These are phyloP conservation scores for Pogonomyrmex barbatus DNA, from an alignment of 1,140 invertebrate genomes.

Conservation along the genomic window DNA sequence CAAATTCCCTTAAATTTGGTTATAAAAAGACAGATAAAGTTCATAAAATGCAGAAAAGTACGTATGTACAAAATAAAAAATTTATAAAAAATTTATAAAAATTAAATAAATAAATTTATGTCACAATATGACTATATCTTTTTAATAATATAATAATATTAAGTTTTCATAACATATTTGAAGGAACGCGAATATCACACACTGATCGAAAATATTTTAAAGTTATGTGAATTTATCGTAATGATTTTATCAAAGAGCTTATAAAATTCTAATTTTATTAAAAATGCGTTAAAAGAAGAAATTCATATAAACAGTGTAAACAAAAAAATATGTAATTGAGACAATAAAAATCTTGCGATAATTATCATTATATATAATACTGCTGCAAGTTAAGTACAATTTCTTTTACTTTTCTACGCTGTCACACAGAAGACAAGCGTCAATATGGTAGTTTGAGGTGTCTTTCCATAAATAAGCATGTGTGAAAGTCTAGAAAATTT, in stretches of 20 bases:
- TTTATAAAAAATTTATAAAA: neutral
- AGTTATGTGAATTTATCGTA: neutral
- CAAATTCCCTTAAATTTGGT: slow-evolving; percentile 11
- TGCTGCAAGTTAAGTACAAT: too few relatives aligned
- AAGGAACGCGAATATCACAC: neutral
- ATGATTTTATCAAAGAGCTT: neutral
- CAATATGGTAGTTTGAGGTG: neutral
- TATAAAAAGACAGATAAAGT: slow-evolving; percentile 20
- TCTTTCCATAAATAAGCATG: too few relatives aligned
- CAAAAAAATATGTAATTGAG: neutral
- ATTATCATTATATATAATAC: neutral
- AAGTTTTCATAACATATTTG: neutral
- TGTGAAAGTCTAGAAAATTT: neutral
- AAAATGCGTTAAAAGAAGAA: neutral
- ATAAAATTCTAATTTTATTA: neutral
- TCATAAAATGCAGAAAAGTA: slow-evolving; percentile 3
- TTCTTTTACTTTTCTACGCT: too few relatives aligned
- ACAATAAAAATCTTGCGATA: neutral
- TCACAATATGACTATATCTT: neutral
- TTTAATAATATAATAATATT: neutral
- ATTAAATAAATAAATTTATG: neutral
- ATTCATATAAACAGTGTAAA: neutral
- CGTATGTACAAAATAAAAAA: neutral
- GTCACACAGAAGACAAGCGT: neutral
- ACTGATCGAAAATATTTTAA: neutral